Evolutionary conservation across 2,113 vertebrate species (phyloP).

Genomic region (Lampris incognitus): DNA sequence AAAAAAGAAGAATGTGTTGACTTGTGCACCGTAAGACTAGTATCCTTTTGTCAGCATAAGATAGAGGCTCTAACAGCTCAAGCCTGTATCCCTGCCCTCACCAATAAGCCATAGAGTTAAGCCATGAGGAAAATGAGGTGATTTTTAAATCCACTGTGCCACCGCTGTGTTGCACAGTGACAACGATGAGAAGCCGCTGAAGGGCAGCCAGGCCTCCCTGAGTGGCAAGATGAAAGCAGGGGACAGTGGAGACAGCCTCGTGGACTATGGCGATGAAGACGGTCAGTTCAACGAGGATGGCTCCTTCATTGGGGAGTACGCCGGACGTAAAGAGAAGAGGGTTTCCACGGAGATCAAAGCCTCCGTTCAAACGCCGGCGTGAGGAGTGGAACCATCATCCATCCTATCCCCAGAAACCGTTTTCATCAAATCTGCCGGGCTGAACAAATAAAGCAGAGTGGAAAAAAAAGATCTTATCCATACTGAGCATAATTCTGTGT

Average conservation of each 20-base stretch:
- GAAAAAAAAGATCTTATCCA: conserved; percentile 64
- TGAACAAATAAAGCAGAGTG: conserved; percentile 39
- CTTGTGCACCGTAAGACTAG: conserved; percentile 26
- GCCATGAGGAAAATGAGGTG: conserved; percentile 65
- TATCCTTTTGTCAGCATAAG: conserved; percentile 35
- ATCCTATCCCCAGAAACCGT: conserved; percentile 46
- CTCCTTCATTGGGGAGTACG: conserved; percentile 96
- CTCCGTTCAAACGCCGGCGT: conserved; percentile 82
- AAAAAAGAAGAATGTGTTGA: conserved; percentile 9
- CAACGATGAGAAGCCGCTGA: conserved; percentile 97
- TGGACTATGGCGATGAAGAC: conserved; percentile 94
- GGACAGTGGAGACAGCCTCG: conserved; percentile 95
- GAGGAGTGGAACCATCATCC: conserved; percentile 53
- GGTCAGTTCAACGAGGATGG: conserved; percentile 96
- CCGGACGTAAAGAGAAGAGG: conserved; percentile 91
- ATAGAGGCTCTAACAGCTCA: conserved; percentile 34
- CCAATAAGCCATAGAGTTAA: conserved; percentile 59
- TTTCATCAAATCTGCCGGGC: conserved; percentile 55
- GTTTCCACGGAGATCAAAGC: conserved; percentile 89
- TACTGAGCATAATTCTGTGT: conserved; percentile 60
- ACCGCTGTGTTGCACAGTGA: conserved; percentile 79
- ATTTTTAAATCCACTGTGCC: conserved; percentile 56
- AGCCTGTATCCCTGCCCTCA: conserved; percentile 9
- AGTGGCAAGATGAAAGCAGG: conserved; percentile 87
- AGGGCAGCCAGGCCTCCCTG: conserved; percentile 90